A percentile compares a stretch with the other conserved stretches of the same genome.
Conservation (phyloP, 2,113 vertebrate species). For the Calidris pygmaea region DNA sequence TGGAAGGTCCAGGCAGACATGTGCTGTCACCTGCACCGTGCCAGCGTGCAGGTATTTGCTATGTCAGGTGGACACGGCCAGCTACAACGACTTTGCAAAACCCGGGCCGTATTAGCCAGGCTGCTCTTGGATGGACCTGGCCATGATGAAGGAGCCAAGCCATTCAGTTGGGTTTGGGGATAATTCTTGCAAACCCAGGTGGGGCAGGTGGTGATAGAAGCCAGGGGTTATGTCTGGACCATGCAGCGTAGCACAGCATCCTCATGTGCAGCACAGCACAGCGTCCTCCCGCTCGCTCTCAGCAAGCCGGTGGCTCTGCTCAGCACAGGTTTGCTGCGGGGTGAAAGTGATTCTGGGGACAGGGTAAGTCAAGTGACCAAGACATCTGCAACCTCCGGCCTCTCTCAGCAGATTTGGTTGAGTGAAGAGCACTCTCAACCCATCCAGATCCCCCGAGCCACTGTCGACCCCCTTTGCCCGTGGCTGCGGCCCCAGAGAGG, state of each 20-base stretch:
- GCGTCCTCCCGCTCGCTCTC: fast-evolving
- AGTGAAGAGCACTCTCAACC: neutral
- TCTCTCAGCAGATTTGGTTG: neutral
- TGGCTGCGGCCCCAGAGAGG: neutral
- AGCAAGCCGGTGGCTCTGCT: fast-evolving
- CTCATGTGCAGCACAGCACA: too few relatives aligned
- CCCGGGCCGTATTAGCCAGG: neutral
- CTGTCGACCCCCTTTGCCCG: neutral
- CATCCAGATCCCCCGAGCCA: fast-evolving
- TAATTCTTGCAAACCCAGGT: neutral
- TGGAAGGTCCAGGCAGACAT: neutral
- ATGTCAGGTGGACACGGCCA: neutral
- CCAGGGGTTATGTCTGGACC: neutral
- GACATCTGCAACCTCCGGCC: neutral
- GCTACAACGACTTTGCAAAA: neutral
- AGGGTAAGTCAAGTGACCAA: fast-evolving
- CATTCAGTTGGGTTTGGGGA: neutral
- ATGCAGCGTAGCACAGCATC: fast-evolving
- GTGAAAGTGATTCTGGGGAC: neutral
- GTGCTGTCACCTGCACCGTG: neutral
- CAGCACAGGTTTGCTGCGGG: neutral
- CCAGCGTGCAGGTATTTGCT: neutral
- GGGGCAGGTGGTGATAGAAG: neutral
- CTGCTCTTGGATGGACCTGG: neutral
- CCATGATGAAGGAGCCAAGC: neutral